These are phyloP conservation scores for Oligia strigilis DNA, from an alignment of 2,888 invertebrate genomes.

Conservation along the genomic window DNA sequence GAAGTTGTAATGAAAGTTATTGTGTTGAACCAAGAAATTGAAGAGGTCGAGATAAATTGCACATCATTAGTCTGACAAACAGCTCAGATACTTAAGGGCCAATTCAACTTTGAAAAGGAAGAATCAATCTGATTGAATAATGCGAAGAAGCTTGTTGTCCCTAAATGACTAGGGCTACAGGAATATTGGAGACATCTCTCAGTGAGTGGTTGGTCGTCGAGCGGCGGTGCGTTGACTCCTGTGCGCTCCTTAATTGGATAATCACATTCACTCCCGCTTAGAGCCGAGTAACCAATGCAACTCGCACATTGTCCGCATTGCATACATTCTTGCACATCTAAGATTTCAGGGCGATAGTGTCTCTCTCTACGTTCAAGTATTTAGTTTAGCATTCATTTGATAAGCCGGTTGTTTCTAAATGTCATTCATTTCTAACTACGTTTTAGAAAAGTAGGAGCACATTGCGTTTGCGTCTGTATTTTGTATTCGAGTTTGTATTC, in stretches of 20 bases:
- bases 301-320: slow-evolving; percentile 50
- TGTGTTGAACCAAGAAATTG: slow-evolving; percentile 17
- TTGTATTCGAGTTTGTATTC: neutral
- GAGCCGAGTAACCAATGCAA: slow-evolving; percentile 61
- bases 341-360: slow-evolving; percentile 33
- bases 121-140: slow-evolving; percentile 56
- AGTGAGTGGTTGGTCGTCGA: slow-evolving; percentile 42
- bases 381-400: slow-evolving; percentile 9
- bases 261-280: slow-evolving; percentile 68
- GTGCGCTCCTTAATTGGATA: slow-evolving; percentile 75
- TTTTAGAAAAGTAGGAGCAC: neutral
- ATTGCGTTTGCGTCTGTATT: neutral
- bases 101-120: slow-evolving; percentile 55
- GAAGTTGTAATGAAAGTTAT: neutral
- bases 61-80: slow-evolving; percentile 22
- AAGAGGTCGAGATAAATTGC: slow-evolving; percentile 31
- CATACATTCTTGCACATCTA: slow-evolving; percentile 51
- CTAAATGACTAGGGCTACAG: slow-evolving; percentile 47
- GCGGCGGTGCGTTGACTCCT: slow-evolving; percentile 68
- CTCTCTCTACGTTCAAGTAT: slow-evolving; percentile 7
- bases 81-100: slow-evolving; percentile 26
- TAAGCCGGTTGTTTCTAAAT: neutral
- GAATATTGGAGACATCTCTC: slow-evolving; percentile 48
- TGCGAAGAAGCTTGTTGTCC: slow-evolving; percentile 42
- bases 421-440: neutral